A percentile compares a stretch with the other conserved stretches of the same genome.
Evolutionary conservation across 2,797 vertebrate genomes (phyloP).

Genomic region (Cichlasoma orientale): DNA sequence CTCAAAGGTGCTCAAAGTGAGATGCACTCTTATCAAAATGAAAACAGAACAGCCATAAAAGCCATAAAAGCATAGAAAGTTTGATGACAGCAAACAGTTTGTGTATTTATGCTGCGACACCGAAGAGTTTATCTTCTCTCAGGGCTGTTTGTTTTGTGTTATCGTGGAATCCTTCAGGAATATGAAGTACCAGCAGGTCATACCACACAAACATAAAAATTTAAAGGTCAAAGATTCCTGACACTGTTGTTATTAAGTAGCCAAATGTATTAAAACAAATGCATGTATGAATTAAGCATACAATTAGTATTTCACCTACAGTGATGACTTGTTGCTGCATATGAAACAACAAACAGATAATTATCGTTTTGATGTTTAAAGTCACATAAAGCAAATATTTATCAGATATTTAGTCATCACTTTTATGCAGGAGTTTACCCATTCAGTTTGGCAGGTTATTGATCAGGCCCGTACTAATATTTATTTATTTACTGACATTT

Average conservation of each 20-base stretch:
- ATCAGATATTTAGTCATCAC: too few species aligned
- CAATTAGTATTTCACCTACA: too few species aligned
- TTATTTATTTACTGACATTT: too few species aligned
- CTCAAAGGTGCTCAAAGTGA: not conserved
- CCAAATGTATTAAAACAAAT: not conserved
- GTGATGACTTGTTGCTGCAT: too few species aligned
- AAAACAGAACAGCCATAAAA: not conserved
- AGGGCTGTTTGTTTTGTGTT: not conserved
- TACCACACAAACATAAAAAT: rapidly evolving
- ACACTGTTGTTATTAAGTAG: not conserved
- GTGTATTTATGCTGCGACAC: not conserved
- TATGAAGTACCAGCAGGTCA: rapidly evolving
- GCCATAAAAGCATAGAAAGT: not conserved
- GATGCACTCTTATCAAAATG: not conserved
- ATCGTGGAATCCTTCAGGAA: not conserved
- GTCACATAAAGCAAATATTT: not conserved
- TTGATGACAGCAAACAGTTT: not conserved
- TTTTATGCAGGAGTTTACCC: not conserved
- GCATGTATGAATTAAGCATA: too few species aligned
- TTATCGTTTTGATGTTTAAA: not conserved
- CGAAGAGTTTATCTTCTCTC: not conserved
- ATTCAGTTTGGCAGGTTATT: not conserved
- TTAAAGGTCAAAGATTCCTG: rapidly evolving
- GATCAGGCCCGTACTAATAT: too few species aligned
- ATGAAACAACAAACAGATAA: too few species aligned